These are phyloP conservation scores for Drosophila baimaii DNA, from an alignment of 1,140 invertebrate genomes.

Conservation along the genomic window DNA sequence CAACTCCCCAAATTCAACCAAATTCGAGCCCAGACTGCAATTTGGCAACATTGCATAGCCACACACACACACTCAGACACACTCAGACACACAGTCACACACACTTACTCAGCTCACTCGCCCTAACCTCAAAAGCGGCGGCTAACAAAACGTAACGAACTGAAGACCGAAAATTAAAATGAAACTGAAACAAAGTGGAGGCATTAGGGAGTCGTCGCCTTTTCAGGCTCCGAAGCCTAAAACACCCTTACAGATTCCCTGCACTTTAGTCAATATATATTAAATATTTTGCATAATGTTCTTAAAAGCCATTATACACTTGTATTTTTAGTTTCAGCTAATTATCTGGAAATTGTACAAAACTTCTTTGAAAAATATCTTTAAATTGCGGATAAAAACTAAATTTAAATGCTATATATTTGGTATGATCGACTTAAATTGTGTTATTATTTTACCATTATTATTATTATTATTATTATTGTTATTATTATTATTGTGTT, in stretches of 20 bases:
- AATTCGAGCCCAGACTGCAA: slow-evolving; percentile 47
- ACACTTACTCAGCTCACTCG: not conserved
- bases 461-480: too few relatives aligned
- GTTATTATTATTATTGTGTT: too few relatives aligned
- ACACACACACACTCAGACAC: not conserved
- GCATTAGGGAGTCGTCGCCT: not conserved
- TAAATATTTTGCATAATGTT: not conserved
- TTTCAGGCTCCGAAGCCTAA: not conserved
- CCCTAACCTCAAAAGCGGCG: slow-evolving; percentile 34
- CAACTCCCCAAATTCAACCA: not conserved
- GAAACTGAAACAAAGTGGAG: slow-evolving; percentile 16
- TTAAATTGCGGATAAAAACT: not conserved
- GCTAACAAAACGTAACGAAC: slow-evolving; percentile 3
- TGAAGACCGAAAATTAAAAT: slow-evolving; percentile 12
- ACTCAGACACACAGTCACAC: not conserved
- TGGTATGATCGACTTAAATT: not conserved
- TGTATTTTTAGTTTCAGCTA: not conserved
- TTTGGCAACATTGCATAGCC: slow-evolving; percentile 68
- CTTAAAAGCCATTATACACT: not conserved
- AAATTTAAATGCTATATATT: not conserved
- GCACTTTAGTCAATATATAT: not conserved
- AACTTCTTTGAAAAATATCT: not conserved
- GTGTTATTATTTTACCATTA: too few relatives aligned
- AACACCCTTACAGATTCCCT: not conserved
- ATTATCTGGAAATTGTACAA: not conserved